Evolutionary conservation across 2,797 vertebrate species (phyloP).

Genomic region (Alcedo quadribrachys): DNA sequence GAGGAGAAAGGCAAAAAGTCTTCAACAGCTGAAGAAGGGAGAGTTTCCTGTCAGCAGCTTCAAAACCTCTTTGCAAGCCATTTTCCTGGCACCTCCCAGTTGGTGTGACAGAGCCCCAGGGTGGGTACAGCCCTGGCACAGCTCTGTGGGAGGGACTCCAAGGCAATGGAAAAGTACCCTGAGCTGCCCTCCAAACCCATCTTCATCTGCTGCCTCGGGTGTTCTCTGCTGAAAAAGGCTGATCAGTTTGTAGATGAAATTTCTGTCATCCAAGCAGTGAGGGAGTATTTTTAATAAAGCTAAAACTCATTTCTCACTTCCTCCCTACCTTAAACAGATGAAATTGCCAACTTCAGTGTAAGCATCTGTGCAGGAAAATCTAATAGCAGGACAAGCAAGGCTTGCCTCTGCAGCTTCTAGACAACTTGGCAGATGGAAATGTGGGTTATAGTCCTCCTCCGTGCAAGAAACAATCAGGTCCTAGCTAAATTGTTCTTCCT

Average conservation of each 20-base stretch:
- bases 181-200: neutral
- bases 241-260: neutral
- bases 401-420: conserved; percentile 22
- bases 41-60: neutral
- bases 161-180: neutral
- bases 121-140: neutral
- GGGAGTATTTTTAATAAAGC: neutral
- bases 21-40: neutral
- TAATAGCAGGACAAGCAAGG: conserved; percentile 12
- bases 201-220: neutral
- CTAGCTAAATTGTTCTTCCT: conserved; percentile 20
- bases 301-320: neutral
- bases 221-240: neutral
- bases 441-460: neutral
- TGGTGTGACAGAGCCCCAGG: neutral
- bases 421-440: conserved; percentile 34
- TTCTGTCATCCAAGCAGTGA: neutral
- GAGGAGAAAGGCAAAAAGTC: neutral
- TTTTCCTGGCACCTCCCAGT: neutral
- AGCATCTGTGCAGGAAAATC: conserved; percentile 15
- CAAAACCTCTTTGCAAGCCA: neutral
- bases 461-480: neutral
- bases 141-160: conserved; percentile 33
- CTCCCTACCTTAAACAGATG: neutral
- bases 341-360: neutral